Conservation (phyloP, 2,113 vertebrate genomes). For the Eulemur rufifrons region DNA sequence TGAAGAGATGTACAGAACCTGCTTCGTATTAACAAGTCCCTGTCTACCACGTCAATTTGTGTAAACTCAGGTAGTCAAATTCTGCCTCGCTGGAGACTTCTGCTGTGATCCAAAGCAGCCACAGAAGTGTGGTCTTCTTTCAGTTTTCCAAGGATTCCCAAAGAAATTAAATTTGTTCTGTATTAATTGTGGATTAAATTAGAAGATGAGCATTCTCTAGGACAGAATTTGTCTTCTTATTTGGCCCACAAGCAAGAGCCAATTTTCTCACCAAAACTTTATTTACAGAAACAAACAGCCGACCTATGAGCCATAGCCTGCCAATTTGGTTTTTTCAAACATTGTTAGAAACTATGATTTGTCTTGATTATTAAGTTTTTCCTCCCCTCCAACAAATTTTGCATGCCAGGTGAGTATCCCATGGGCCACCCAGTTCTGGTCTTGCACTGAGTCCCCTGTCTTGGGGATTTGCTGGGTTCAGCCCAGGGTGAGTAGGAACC, state of each 20-base stretch:
- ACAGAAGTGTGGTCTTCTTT: not conserved
- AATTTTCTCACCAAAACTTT: not conserved
- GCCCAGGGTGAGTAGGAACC: not conserved
- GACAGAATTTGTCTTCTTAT: not conserved
- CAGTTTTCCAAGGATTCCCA: not conserved
- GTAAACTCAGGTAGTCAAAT: not conserved
- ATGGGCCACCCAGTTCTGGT: no score
- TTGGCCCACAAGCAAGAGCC: not conserved
- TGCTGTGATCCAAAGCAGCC: not conserved
- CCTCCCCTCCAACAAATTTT: not conserved
- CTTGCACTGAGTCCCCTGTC: not conserved
- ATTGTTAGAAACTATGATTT: not conserved
- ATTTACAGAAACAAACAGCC: not conserved
- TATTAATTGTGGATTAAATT: not conserved
- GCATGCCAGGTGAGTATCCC: not conserved
- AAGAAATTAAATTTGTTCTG: not conserved
- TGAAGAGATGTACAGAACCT: not conserved
- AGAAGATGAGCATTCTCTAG: not conserved
- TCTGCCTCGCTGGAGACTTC: not conserved
- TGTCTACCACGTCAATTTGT: not conserved
- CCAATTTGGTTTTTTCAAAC: not conserved
- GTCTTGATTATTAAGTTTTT: not conserved
- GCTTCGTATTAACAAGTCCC: not conserved
- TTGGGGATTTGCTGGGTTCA: not conserved
- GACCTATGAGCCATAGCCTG: not conserved